Base-by-base conservation (phyloP, 2,113 vertebrate genomes). In the Aleadryas rufinucha region DNA sequence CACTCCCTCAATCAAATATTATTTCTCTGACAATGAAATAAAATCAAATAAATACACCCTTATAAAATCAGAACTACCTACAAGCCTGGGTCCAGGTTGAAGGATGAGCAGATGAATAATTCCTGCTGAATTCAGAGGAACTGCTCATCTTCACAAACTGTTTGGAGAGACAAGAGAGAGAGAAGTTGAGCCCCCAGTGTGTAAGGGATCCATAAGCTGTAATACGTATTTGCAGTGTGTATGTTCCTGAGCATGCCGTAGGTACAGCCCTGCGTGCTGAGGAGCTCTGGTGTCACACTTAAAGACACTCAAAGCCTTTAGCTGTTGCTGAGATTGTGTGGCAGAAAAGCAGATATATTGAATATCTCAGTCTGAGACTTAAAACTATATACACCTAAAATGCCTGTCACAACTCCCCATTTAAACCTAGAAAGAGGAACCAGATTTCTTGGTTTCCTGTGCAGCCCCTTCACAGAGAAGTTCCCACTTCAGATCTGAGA, bases 391-490 rank as follows among this genome's bases (percentile, higher is more conserved):
- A 24, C 20, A 44, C 11, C 11, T 42, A 61, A 57, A 92, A 61
- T 20, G 8, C 31, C 26, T 31, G 1, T 19, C 21, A n/a, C 22
- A 1, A 3, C 19, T 88, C 37, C 6, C 1, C 14, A 11, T 30
- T 11, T 24, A 52, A 79, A 56, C 9, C 27, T 18, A 27, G 41
- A 33, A 50, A 42, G 35, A 74, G 11, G 63, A 59, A 30, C 8
- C 16, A 68, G 65, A 28, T 93, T 60, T 66, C 13, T 39, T 39
- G 22, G 10, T n/a, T 56, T 91, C 53, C 37, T 17, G 7, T 15
- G 37, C 44, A 50, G 17, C 8, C 41, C 2, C 10, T 49, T 60
- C 2, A 2, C 2, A 3, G 33, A 22, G 16, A 0, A 1, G 26
- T 23, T 78, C 11, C 16, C 10, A 13, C 5, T 71, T 52, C 39